phyloP scores from a whole-genome alignment of 37 sponge, comb jelly and placozoan genomes.

The Spongilla lacustris region DNA sequence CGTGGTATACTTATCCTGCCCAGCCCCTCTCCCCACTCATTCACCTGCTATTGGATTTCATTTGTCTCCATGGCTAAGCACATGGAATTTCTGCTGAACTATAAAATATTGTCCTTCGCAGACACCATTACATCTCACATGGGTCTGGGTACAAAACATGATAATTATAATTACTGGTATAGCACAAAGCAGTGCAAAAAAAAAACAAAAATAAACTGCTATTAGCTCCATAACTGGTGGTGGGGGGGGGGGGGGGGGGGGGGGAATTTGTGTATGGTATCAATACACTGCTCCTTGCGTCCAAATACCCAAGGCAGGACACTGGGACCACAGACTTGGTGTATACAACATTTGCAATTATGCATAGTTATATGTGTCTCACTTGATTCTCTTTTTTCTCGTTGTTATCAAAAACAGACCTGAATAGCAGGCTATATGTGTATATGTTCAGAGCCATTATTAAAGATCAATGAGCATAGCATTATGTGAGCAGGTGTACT shows the following conservation, averaged over 20 bases:
- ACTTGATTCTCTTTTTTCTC: neutral
- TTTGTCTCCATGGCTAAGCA: neutral
- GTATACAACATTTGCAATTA: neutral
- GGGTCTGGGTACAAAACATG: neutral
- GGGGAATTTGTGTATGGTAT: neutral
- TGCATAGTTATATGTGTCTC: neutral
- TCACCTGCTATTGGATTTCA: neutral
- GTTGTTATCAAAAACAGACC: slow-evolving; percentile 1
- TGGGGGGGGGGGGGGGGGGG: neutral
- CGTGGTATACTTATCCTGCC: neutral
- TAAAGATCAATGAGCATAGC: slow-evolving; percentile 1
- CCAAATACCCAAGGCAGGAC: neutral
- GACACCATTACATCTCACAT: slow-evolving; percentile 1
- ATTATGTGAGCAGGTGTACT: slow-evolving; percentile 1
- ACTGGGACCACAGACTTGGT: neutral
- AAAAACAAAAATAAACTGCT: neutral
- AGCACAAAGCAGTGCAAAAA: neutral
- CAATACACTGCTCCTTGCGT: neutral
- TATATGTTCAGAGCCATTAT: neutral
- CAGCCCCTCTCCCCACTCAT: neutral
- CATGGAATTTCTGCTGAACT: neutral
- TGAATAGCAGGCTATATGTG: neutral
- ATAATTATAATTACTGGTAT: neutral
- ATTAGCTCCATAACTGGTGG: neutral
- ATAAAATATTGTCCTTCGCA: neutral